Base-by-base conservation (phyloP, 2,888 invertebrate genomes). In the Uropetala carovei region DNA sequence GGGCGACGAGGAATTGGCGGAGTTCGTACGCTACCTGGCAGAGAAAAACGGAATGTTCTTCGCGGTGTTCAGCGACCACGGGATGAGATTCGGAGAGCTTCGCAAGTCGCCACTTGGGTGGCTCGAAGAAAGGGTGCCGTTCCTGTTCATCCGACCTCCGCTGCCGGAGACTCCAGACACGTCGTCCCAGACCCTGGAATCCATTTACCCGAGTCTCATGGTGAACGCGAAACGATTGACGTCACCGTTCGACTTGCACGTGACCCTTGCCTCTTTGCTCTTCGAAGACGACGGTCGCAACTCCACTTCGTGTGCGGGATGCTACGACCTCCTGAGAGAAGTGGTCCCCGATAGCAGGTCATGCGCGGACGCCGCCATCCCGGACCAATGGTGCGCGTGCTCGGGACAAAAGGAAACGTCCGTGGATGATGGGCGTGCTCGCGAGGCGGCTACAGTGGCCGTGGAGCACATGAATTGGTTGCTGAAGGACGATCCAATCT, bases 141-240 rank as follows among this genome's bases (percentile, higher is more conserved):
- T 95, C 91, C 93, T 95, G 92, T 94, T 94, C 85, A 92, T 95
- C 0, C 94, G 94, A 11, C 94, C 1, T 94, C 97, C 9, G 94
- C 98, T 93, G 99, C 99, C 0, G 94, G 97, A 96, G 98, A 3
- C 43, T 43, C 43, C 43, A 3, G 43, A 43, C 43, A 43, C 3
- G 5, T 43, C 43, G 43, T 1, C 43, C 43, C 98, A 16, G 95
- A 95, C 92, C 97, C 97, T 94, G 96, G 96, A 75, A 1, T 93
- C 95, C 8, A 97, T 97, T 0, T 60, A 60, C 18, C 60, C 60
- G 60, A 60, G 18, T 5, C 60, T 60, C 18, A 2, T 60, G 18
- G 18, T 4, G 18, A 60, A 60, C 60, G 18, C 3, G 18, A 13
- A 60, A 13, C 60, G 60, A 2, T 60, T 60, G 60, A 60, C 60